Evolutionary conservation across 2,113 vertebrate species (phyloP).

Genomic region (Oreochromis spilurus): DNA sequence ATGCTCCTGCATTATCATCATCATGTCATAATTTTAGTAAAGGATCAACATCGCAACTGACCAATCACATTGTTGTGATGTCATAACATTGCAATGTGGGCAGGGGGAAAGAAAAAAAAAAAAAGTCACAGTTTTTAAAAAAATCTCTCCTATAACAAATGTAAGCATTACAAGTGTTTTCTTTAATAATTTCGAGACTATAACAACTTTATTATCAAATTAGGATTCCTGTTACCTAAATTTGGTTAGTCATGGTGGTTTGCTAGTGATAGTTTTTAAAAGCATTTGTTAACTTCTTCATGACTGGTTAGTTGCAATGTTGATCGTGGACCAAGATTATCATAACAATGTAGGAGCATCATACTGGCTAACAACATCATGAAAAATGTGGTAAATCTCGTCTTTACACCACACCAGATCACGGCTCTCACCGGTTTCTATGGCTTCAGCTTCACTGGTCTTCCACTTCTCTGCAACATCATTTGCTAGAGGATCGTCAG

Average conservation of each 20-base stretch:
- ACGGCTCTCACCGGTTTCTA: slow-evolving; percentile 87
- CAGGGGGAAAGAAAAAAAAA: neutral
- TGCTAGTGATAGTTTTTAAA: neutral
- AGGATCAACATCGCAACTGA: neutral
- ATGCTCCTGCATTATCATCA: fast-evolving
- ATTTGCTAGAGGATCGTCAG: slow-evolving; percentile 97
- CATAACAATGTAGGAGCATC: neutral
- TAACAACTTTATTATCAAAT: neutral
- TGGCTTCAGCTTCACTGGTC: slow-evolving; percentile 97
- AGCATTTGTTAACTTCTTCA: neutral
- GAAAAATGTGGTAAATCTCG: neutral
- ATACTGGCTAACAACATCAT: neutral
- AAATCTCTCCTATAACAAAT: neutral
- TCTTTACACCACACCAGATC: neutral
- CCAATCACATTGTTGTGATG: neutral
- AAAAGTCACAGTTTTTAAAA: fast-evolving
- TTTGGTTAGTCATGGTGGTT: neutral
- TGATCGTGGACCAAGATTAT: neutral
- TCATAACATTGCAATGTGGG: neutral
- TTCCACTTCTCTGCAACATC: slow-evolving; percentile 99
- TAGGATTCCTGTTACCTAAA: neutral
- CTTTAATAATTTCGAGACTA: neutral
- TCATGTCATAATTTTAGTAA: neutral
- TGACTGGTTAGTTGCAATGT: neutral
- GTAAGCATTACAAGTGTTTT: neutral